Evolutionary conservation across 2,797 vertebrate species (phyloP), one percentile per base, ranked within the genome.

Genomic region (Chaunax sp.): DNA sequence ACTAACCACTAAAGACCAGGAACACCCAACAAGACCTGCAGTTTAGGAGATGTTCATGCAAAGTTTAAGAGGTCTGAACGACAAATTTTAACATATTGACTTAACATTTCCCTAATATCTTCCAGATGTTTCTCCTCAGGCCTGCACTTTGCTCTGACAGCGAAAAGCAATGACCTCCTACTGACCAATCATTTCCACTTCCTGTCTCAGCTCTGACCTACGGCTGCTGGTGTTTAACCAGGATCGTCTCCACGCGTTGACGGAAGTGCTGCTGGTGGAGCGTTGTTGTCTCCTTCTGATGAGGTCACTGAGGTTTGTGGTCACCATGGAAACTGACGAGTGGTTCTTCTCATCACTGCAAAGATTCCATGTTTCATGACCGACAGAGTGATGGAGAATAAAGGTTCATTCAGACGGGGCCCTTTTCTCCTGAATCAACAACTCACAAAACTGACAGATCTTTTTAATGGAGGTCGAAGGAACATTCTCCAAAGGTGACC

Each of bases 301-400:
- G 44, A 61, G 38, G 30, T 64, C 25, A 30, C 43, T 14, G 22
- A 45, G 40, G 28, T 23, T 50, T 69, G 44, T 37, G 37, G 62
- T 81, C 2, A n/a, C 57, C 53, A 74, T 73, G 57, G 74, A 63
- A 77, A 77, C 69, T n/a, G 28, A 69, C 26, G 64, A 64, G 37
- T 8, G 1, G 35, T n/a, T 28, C 30, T 16, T 58, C 33, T 54
- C 57, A 44, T 53, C 28, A 13, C 18, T 50, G 37, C 9, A 14
- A 14, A 38, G n/a, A 45, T 5, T 1, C 13, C 14, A n/a, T 7
- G 14, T 47, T 47, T 47, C 22, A 47, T 22, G 5, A 45, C 43
- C 15, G 22, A 18, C 45, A 19, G 18, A 30, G 30, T 40, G 25
- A 64, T 56, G 23, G 14, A 40, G 38, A 40, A 7, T 5, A 4